Percentiles rank a stretch among this genome's conserved stretches.
phyloP scores from a whole-genome alignment of 2,888 invertebrate genomes.

The Miltochrista miniata region DNA sequence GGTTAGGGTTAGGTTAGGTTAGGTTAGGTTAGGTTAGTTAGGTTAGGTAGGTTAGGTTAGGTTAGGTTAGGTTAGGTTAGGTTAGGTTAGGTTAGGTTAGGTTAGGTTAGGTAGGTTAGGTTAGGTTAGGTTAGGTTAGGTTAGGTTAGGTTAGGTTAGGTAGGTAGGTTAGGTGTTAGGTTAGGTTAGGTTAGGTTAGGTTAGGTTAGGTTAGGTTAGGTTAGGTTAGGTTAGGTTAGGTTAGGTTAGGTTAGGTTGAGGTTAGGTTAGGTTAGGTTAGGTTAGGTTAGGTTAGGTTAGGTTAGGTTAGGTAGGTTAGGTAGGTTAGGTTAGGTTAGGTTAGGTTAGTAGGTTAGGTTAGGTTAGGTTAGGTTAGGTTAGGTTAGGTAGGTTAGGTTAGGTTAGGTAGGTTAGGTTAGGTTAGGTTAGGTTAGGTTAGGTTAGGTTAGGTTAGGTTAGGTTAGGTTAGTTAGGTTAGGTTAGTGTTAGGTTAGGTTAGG shows the following conservation, averaged over 20 bases:
- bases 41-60: too few species aligned
- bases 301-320: too few species aligned
- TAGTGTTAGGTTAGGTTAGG: too few species aligned
- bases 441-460: slow-evolving; percentile 5
- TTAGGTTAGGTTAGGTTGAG: slow-evolving; percentile 3
- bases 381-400: too few species aligned
- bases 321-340: too few species aligned
- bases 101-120: too few species aligned
- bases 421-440: slow-evolving; percentile 11
- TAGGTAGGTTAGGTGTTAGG: background rate
- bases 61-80: slow-evolving; percentile 32
- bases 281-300: slow-evolving; percentile 9
- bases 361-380: too few species aligned
- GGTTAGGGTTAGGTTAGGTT: slow-evolving; percentile 14
- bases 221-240: slow-evolving; percentile 7
- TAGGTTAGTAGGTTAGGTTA: too few species aligned
- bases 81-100: slow-evolving; percentile 34
- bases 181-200: slow-evolving; percentile 9
- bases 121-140: slow-evolving; percentile 32
- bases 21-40: slow-evolving; percentile 22
- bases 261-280: slow-evolving; percentile 6
- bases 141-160: slow-evolving; percentile 26
- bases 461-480: slow-evolving; percentile 3
- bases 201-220: slow-evolving; percentile 4
- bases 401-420: too few species aligned